Conservation (phyloP, 2,888 invertebrate genomes). For the Ephialtes manifestator region DNA sequence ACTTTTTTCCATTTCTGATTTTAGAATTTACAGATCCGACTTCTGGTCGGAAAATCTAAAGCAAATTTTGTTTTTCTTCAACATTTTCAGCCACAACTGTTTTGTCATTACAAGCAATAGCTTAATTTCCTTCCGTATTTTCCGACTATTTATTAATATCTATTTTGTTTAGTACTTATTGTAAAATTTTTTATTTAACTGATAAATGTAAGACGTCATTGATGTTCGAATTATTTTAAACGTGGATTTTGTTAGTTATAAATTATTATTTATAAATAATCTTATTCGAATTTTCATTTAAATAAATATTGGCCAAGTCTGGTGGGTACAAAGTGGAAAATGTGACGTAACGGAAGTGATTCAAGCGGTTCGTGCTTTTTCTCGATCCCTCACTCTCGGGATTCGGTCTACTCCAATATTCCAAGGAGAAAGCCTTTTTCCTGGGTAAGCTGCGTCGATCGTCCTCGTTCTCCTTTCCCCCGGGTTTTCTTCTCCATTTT, state of each 20-base stretch:
- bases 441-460: slow-evolving; percentile 13
- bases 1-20: too few species aligned
- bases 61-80: too few species aligned
- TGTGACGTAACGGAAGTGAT: slow-evolving; percentile 5
- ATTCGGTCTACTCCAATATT: slow-evolving; percentile 30
- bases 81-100: too few species aligned
- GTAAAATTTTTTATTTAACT: too few species aligned
- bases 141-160: too few species aligned
- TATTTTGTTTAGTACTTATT: too few species aligned
- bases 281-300: neutral
- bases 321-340: neutral
- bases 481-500: slow-evolving; percentile 32
- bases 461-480: slow-evolving; percentile 24
- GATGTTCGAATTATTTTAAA: neutral
- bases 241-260: neutral
- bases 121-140: too few species aligned
- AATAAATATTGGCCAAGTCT: neutral
- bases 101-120: too few species aligned
- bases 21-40: too few species aligned
- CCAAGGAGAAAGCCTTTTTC: slow-evolving; percentile 35
- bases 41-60: too few species aligned
- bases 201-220: neutral
- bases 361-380: slow-evolving; percentile 38
- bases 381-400: slow-evolving; percentile 38
- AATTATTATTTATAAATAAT: neutral